These are phyloP conservation scores for Acrobeloides nanus DNA, from an alignment of 2,888 invertebrate species.

Conservation along the genomic window DNA sequence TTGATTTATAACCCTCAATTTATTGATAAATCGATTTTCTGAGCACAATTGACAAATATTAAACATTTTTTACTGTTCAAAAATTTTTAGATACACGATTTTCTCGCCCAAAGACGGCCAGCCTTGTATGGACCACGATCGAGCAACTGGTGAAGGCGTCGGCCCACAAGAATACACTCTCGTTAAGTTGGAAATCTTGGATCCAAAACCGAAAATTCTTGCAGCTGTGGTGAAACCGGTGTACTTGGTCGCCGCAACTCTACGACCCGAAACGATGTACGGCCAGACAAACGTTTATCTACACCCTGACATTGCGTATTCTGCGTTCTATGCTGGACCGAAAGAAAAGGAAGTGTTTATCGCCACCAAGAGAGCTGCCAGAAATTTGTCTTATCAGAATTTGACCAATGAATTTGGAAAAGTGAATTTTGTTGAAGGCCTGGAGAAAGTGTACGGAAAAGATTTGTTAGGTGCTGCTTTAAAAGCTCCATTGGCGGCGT, in stretches of 20 bases:
- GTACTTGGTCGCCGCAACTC: constrained; percentile 87
- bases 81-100: constrained; percentile 71
- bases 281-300: constrained; percentile 99
- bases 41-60: no score
- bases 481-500: constrained; percentile 75
- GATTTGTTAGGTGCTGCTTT: constrained; percentile 77
- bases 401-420: constrained; percentile 75
- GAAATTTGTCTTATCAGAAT: constrained; percentile 81
- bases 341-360: constrained; percentile 69
- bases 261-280: constrained; percentile 99
- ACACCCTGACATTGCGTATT: constrained; percentile 76
- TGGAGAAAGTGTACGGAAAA: constrained; percentile 58
- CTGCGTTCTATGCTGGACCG: constrained; percentile 69
- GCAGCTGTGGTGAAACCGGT: constrained; percentile 59
- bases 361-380: constrained; percentile 74
- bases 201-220: constrained; percentile 7
- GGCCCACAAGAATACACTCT: constrained; percentile 96
- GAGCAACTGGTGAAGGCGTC: constrained; percentile 88
- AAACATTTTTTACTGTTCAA: no score
- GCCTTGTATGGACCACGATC: constrained; percentile 99
- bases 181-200: constrained; percentile 75
- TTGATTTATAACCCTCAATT: constrained; percentile 7
- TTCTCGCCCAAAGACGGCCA: constrained; percentile 92
- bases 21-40: no score
- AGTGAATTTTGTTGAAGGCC: constrained; percentile 63